These are phyloP conservation scores for Centropyge bicolor DNA, from an alignment of 2,797 vertebrate genomes.

Conservation along the genomic window DNA sequence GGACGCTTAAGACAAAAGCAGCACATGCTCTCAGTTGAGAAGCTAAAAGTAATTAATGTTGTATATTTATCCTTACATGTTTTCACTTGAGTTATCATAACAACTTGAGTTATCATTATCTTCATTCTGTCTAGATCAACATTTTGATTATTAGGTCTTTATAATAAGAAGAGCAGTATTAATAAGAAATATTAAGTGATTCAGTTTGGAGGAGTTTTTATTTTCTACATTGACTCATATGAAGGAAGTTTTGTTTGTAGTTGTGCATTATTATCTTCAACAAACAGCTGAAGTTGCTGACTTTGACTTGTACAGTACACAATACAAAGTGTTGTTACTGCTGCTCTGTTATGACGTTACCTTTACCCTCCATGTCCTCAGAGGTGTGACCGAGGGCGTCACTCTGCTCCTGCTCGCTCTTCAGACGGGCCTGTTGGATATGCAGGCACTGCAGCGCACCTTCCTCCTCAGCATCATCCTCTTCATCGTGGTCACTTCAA, in stretches of 20 bases:
- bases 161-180: not conserved
- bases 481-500: constrained; percentile 92
- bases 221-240: not conserved
- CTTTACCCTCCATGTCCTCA: constrained; percentile 51
- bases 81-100: not conserved
- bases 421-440: constrained; percentile 90
- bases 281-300: not conserved
- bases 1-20: no score
- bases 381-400: constrained; percentile 91
- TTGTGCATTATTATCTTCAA: not conserved
- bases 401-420: constrained; percentile 91
- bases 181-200: no score
- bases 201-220: no score
- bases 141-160: not conserved
- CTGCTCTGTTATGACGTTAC: not conserved
- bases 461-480: constrained; percentile 95
- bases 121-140: not conserved
- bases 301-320: not conserved
- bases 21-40: not conserved
- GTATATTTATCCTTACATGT: not conserved
- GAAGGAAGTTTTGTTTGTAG: not conserved
- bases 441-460: constrained; percentile 90
- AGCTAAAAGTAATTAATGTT: not conserved
- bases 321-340: not conserved
- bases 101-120: not conserved